Evolutionary conservation across 2,888 invertebrate genomes (phyloP).

Genomic region (Nasonovia ribisnigri): DNA sequence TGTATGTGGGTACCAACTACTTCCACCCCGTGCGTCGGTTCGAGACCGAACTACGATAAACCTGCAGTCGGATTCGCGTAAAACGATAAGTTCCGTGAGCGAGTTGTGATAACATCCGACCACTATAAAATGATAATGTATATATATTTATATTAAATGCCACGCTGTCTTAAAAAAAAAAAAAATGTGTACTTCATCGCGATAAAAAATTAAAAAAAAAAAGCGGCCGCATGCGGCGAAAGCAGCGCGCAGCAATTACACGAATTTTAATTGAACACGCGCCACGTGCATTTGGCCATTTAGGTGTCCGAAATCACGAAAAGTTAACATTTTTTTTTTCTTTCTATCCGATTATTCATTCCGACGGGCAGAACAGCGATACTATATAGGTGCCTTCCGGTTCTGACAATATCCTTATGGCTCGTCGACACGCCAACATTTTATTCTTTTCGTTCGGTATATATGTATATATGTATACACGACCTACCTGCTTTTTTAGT

Average conservation of each 20-base stretch:
- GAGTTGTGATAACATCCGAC: not conserved
- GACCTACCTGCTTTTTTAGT: not conserved
- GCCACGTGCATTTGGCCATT: constrained; percentile 23
- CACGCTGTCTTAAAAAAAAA: not conserved
- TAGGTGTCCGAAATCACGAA: constrained; percentile 45
- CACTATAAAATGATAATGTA: not conserved
- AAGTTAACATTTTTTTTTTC: not conserved
- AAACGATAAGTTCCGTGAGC: not conserved
- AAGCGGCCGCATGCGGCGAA: not conserved
- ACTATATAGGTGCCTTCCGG: not conserved
- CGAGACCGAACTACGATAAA: not conserved
- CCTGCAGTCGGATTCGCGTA: not conserved
- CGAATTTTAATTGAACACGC: constrained; percentile 26
- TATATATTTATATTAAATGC: not conserved
- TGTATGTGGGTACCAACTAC: not conserved
- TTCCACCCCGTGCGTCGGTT: not conserved
- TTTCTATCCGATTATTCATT: constrained; percentile 31
- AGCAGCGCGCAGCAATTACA: not conserved
- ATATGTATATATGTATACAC: no score
- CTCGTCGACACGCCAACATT: constrained; percentile 7
- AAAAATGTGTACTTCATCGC: not conserved
- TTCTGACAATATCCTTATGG: constrained; percentile 29
- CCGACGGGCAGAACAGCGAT: not conserved
- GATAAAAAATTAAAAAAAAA: constrained; percentile 7
- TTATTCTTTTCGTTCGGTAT: constrained; percentile 39